These are phyloP conservation scores for Orbicella faveolata DNA, from an alignment of 64 coral and sea anemone genomes.

Conservation along the genomic window DNA sequence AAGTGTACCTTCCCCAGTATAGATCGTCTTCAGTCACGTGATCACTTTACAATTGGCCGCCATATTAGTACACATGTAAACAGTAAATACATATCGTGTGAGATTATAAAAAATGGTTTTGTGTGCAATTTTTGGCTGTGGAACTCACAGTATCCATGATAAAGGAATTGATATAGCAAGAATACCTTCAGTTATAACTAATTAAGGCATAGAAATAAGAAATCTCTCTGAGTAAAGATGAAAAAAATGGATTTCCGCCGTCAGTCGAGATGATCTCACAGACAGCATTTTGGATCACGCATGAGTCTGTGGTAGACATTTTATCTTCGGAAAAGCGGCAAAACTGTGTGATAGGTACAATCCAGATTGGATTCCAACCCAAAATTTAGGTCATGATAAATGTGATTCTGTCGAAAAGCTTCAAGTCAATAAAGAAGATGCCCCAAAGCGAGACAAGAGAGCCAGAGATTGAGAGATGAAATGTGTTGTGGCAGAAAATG, in stretches of 20 bases:
- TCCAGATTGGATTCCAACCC: conserved; percentile 48
- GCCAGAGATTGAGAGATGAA: conserved; percentile 30
- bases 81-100: background rate
- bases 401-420: conserved; percentile 37
- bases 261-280: conserved; percentile 48
- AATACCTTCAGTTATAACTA: too few relatives aligned
- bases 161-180: background rate
- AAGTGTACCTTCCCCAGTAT: too few relatives aligned
- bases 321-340: conserved; percentile 5
- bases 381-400: conserved; percentile 59
- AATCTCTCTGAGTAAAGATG: conserved; percentile 6
- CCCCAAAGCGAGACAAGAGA: conserved; percentile 37
- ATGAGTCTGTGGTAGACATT: conserved; percentile 45
- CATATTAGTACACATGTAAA: conserved; percentile 31
- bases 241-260: conserved; percentile 53
- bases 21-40: conserved; percentile 55
- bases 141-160: conserved; percentile 20
- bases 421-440: conserved; percentile 38
- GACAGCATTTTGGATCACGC: conserved; percentile 38
- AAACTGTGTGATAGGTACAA: conserved; percentile 51
- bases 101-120: conserved; percentile 19
- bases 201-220: background rate
- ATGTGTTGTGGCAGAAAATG: conserved; percentile 47
- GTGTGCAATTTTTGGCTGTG: conserved; percentile 31
- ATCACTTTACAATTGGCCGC: conserved; percentile 15